Evolutionary conservation across 2,797 vertebrate species (phyloP).

Genomic region (Menidia menidia): DNA sequence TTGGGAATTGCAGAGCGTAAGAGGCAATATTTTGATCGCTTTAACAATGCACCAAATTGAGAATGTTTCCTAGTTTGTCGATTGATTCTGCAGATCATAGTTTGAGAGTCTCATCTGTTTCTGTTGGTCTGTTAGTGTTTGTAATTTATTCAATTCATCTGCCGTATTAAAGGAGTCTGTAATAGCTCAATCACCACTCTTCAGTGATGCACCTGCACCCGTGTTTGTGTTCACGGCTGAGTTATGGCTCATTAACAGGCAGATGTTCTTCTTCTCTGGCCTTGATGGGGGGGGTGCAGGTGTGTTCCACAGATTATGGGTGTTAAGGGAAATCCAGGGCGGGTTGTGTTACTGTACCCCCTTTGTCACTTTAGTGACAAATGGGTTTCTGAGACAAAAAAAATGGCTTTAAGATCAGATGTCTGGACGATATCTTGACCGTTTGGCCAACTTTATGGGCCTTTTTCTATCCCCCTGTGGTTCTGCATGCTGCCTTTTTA

Average conservation of each 20-base stretch:
- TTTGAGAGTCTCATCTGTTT: background rate
- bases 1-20: background rate
- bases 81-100: background rate
- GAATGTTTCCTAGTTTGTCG: background rate
- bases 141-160: constrained; percentile 6
- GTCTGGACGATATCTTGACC: constrained; percentile 14
- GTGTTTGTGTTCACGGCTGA: constrained; percentile 23
- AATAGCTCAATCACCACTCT: constrained; percentile 22
- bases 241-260: constrained; percentile 40
- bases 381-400: constrained; percentile 10
- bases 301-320: constrained; percentile 42
- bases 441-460: constrained; percentile 18
- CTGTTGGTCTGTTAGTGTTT: background rate
- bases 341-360: constrained; percentile 16
- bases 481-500: constrained; percentile 24
- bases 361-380: constrained; percentile 27
- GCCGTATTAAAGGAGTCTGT: constrained; percentile 8
- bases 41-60: background rate
- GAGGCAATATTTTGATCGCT: background rate
- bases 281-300: constrained; percentile 52
- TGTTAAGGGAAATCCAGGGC: constrained; percentile 25
- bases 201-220: constrained; percentile 47
- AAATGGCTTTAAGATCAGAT: constrained; percentile 17
- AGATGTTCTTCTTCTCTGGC: constrained; percentile 33
- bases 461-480: background rate